These are phyloP conservation scores for Ectropis grisescens DNA, from an alignment of 1,140 invertebrate species.

Conservation along the genomic window DNA sequence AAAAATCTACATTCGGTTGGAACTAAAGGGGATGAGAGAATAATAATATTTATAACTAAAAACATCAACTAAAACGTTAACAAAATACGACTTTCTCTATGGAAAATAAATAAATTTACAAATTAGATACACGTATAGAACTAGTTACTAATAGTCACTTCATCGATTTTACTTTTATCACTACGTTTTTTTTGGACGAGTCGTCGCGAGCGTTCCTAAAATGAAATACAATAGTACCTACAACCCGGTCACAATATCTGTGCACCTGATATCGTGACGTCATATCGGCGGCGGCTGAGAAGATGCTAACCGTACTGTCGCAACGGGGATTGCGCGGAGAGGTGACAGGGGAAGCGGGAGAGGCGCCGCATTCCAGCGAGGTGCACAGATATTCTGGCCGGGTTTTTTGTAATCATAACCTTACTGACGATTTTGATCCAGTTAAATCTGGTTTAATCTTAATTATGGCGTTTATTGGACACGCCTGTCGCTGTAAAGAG, in stretches of 20 bases:
- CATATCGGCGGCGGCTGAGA: too few relatives aligned
- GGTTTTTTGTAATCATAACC: too few relatives aligned
- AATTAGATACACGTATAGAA: constrained; percentile 64
- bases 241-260: too few relatives aligned
- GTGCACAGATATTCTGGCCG: too few relatives aligned
- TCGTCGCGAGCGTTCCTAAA: constrained; percentile 25
- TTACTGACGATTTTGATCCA: constrained; percentile 6
- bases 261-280: too few relatives aligned
- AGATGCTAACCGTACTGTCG: too few relatives aligned
- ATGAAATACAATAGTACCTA: too few relatives aligned
- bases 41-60: constrained; percentile 29
- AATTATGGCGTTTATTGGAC: too few relatives aligned
- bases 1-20: constrained; percentile 61
- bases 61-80: constrained; percentile 70
- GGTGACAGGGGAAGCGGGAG: too few relatives aligned
- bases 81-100: constrained; percentile 69
- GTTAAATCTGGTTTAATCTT: constrained; percentile 10
- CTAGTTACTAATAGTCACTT: constrained; percentile 61
- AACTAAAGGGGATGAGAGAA: constrained; percentile 55
- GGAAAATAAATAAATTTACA: constrained; percentile 70
- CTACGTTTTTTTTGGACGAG: constrained; percentile 36
- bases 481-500: too few relatives aligned
- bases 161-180: constrained; percentile 48
- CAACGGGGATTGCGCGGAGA: too few relatives aligned
- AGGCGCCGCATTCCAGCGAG: too few relatives aligned